Evolutionary conservation across 2,113 vertebrate genomes (phyloP), one percentile per base, ranked within the genome.

Genomic region (Thomomys bottae): DNA sequence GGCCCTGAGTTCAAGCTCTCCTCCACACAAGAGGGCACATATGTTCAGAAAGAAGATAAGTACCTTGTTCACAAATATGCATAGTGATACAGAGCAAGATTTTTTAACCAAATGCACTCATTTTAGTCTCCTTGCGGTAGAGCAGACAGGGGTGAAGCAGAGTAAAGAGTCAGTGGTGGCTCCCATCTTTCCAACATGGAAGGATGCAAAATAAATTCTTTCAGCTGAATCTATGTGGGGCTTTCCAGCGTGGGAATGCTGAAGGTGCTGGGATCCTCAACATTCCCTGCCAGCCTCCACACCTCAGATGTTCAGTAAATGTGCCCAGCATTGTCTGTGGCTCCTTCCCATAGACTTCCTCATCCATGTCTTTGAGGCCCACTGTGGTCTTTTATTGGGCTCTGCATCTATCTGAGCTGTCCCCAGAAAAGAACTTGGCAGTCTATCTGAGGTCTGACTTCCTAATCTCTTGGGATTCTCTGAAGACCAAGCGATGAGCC

Each of bases 21-120:
- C 49, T 15, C 49, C 49, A 54, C 49, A 54, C 49, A 54, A 54
- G 42, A 88, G 32, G 84, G 77, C 54, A 70, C 21, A 80, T 71
- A 49, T n/a, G 26, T 61, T 75, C 24, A 88, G 32, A 87, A 61
- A 67, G 18, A 36, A 92, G 4, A 11, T 6, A 66, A 79, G 30
- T 26, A 42, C 40, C 18, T 34, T 89, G 23, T 24, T 15, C 5
- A 14, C 83, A 18, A 11, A 57, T n/a, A 36, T 3, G 49, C 1
- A 12, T 24, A 42, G 64, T 82, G 63, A 30, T 17, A 38, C 40
- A 77, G 24, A 86, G 12, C 59, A 89, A 45, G 30, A 30, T 45
- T 71, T 89, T 90, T 84, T 85, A 73, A 59, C n/a, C 18, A 36
- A 28, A 45, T 81, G 42, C 79, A 8, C 38, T 59, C 42, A 87